Evolutionary conservation across 2,113 vertebrate genomes (phyloP).

Genomic region (Mus pahari): DNA sequence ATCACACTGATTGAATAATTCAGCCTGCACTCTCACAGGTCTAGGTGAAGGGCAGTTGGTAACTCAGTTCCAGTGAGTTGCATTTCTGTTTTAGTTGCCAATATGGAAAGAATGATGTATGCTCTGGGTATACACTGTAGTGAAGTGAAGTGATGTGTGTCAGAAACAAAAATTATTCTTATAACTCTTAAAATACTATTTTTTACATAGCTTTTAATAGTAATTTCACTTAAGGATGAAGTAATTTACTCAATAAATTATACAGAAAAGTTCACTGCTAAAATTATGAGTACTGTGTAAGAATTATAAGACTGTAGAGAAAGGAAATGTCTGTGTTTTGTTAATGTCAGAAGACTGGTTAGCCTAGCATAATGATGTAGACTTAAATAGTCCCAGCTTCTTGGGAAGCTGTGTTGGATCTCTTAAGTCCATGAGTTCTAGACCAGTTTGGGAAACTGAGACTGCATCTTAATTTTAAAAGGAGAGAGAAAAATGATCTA

Average conservation of each 20-base stretch:
- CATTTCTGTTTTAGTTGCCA: neutral
- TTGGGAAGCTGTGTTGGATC: neutral
- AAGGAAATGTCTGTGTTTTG: neutral
- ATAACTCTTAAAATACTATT: slow-evolving; percentile 35
- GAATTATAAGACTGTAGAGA: neutral
- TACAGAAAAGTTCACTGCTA: slow-evolving; percentile 22
- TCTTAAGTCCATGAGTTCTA: neutral
- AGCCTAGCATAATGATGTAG: neutral
- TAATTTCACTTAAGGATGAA: slow-evolving; percentile 32
- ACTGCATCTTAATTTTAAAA: neutral
- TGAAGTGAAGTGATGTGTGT: neutral
- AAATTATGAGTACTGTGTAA: neutral
- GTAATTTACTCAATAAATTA: slow-evolving; percentile 4
- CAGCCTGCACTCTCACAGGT: neutral
- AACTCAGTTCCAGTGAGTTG: neutral
- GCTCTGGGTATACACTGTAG: neutral
- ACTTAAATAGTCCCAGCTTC: neutral
- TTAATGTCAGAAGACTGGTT: neutral
- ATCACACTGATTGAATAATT: slow-evolving; percentile 15
- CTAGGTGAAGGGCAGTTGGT: slow-evolving; percentile 16
- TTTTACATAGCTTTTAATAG: neutral
- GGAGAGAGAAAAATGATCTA: neutral
- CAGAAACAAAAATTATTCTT: slow-evolving; percentile 31
- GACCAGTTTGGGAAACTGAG: neutral
- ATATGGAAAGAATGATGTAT: neutral